A percentile compares a stretch with the other conserved stretches of the same genome.
These are phyloP conservation scores for Troglohyphantes excavatus DNA, from an alignment of 2,888 invertebrate genomes.

Conservation along the genomic window DNA sequence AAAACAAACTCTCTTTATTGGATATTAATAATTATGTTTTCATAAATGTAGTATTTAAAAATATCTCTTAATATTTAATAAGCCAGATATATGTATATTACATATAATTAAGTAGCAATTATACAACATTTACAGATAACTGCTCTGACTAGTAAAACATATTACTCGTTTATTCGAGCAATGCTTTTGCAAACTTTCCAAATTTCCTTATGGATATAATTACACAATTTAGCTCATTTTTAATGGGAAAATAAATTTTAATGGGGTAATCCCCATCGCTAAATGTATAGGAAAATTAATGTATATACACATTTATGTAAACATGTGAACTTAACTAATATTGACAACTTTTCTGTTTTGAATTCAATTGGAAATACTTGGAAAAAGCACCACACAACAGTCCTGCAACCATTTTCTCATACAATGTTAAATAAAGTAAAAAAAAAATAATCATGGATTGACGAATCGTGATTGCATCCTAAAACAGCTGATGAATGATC, in stretches of 20 bases:
- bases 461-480: constrained; percentile 34
- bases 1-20: background rate
- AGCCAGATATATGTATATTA: constrained; percentile 41
- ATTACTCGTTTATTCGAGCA: constrained; percentile 26
- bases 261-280: background rate
- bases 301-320: constrained; percentile 6
- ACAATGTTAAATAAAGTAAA: constrained; percentile 25
- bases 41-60: constrained; percentile 22
- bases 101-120: constrained; percentile 73
- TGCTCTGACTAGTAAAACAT: constrained; percentile 70
- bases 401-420: constrained; percentile 48
- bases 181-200: constrained; percentile 18
- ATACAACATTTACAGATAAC: constrained; percentile 48
- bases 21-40: background rate
- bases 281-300: background rate
- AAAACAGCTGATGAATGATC: constrained; percentile 65
- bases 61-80: background rate
- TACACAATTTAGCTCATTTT: constrained; percentile 34
- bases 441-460: constrained; percentile 49
- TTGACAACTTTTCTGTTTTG: constrained; percentile 38
- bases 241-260: constrained; percentile 28
- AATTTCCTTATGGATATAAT: constrained; percentile 20
- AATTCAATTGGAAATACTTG: constrained; percentile 56
- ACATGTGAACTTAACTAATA: constrained; percentile 23
- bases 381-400: constrained; percentile 73